Evolutionary conservation across 53 echinoderm and acorn worm genomes (phyloP).

Genomic region (Apostichopus leukothele): DNA sequence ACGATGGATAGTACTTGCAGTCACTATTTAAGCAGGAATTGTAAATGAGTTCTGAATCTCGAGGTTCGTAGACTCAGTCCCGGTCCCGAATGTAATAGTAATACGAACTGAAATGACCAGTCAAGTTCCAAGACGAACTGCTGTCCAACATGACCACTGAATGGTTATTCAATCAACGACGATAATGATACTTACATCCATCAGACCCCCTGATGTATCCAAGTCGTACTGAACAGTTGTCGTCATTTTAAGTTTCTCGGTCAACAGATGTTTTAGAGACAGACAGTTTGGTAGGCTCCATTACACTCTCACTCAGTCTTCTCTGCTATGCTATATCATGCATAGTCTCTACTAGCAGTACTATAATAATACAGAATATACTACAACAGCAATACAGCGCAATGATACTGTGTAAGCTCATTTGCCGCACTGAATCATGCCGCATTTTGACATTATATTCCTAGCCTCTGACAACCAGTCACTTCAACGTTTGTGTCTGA

Average conservation of each 20-base stretch:
- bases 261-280: neutral
- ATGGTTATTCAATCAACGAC: neutral
- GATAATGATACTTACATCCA: slow-evolving; percentile 76
- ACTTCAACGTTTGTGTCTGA: neutral
- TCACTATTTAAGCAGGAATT: too few relatives aligned
- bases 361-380: neutral
- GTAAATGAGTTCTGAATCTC: neutral
- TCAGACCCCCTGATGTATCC: slow-evolving; percentile 97
- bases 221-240: slow-evolving; percentile 93
- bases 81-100: neutral
- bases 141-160: neutral
- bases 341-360: neutral
- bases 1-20: too few relatives aligned
- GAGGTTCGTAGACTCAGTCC: neutral
- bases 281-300: neutral
- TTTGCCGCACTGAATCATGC: slow-evolving; percentile 35
- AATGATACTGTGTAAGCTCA: neutral
- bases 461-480: slow-evolving; percentile 11
- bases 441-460: slow-evolving; percentile 19
- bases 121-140: neutral
- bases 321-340: too few relatives aligned
- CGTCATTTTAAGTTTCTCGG: slow-evolving; percentile 51
- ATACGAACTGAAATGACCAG: slow-evolving; percentile 7
- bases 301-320: neutral
- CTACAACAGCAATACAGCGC: neutral